phyloP scores from a whole-genome alignment of 2,797 vertebrate species.

The Phrynocephalus vlangalii region DNA sequence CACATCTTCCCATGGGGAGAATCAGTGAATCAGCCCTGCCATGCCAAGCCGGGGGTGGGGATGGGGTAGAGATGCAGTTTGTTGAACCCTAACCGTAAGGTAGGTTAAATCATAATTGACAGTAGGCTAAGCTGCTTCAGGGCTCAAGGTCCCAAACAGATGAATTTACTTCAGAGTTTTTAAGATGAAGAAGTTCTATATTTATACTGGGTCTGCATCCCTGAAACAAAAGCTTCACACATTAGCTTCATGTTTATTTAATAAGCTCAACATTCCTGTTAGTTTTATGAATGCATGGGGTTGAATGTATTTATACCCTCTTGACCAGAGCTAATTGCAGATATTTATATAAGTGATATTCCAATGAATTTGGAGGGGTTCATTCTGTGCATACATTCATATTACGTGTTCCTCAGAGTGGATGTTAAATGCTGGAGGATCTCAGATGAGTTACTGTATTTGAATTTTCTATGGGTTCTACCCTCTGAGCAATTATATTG shows the following conservation, averaged over 20 bases:
- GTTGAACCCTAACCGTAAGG: background rate
- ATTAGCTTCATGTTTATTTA: background rate
- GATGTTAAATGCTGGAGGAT: background rate
- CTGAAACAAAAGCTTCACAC: slow-evolving; percentile 10
- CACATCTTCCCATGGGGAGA: slow-evolving; percentile 62
- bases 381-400: background rate
- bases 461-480: background rate
- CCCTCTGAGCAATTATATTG: background rate
- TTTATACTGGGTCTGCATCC: background rate
- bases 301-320: background rate
- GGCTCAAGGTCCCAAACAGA: slow-evolving; percentile 7
- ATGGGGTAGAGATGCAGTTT: background rate
- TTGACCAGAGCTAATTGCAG: background rate
- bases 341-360: background rate
- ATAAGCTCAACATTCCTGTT: background rate
- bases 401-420: background rate
- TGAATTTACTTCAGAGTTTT: slow-evolving; percentile 43
- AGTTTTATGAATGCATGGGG: background rate
- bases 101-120: slow-evolving; percentile 35
- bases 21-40: slow-evolving; percentile 43
- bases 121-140: slow-evolving; percentile 26
- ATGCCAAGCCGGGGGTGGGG: slow-evolving; percentile 7
- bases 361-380: background rate
- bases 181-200: background rate
- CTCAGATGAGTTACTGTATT: background rate